Evolutionary conservation across 2,888 invertebrate species (phyloP), one percentile per base, ranked within the genome.

Genomic region (Folsomia manolachei): DNA sequence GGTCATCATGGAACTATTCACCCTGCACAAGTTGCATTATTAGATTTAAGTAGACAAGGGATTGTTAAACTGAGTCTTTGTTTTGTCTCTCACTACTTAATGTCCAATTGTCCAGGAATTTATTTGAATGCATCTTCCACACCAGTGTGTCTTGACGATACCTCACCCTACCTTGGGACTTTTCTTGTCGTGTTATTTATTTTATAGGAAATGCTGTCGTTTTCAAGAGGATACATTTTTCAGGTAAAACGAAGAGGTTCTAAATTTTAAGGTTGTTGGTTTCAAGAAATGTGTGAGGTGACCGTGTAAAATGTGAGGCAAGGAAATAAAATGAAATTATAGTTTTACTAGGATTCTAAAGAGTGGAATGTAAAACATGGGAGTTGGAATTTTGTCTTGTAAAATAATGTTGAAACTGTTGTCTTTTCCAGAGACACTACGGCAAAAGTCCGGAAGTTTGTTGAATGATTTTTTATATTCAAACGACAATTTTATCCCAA

Each of bases 71-170:
- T 39, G 7, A 9, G 39, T 14, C 39, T 39, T 39, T 56, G 19
- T 56, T 56, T 56, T 56, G 56, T 56, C 56, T 56, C 56, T 56
- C 56, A 19, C 56, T 56, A 56, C 56, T 56, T 56, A 56, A 56
- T 56, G 56, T 56, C 56, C 56, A 56, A 56, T 56, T 56, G 56
- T 56, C 56, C 56, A 56, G 56, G 56, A 56, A 56, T 56, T 56
- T 56, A 56, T 56, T 56, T n/a, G 19, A 18, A 56, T 56, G 18
- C 56, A 18, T 56, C 7, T 39, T 14, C 39, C 39, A 39, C 4
- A 4, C 39, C 39, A 39, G 39, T 14, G 39, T 9, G 39, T 39
- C 14, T 39, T 39, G 4, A 39, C 39, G 4, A 14, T 39, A 39
- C 39, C 39, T 39, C n/a, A n/a, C n/a, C n/a, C 39, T 39, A 39